Conservation (phyloP, 2,797 vertebrate species). For the Vespertilio murinus region DNA sequence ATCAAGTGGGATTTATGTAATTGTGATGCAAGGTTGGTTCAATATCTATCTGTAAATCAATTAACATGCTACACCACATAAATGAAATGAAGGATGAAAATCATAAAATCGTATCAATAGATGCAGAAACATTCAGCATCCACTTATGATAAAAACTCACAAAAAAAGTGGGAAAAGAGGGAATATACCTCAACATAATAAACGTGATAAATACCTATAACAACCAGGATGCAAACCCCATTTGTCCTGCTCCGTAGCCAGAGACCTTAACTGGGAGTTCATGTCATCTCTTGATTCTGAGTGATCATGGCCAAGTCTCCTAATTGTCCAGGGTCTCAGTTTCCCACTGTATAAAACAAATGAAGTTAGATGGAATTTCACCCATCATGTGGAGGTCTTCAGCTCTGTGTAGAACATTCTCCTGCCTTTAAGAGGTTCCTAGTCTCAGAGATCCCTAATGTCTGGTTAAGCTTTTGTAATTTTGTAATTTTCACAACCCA, state of each 20-base stretch:
- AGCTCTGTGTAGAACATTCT: background rate
- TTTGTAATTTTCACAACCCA: background rate
- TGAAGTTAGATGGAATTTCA: background rate
- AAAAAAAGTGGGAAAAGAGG: background rate
- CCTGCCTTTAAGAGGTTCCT: background rate
- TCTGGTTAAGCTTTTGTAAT: background rate
- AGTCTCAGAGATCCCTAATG: background rate
- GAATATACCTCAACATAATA: background rate
- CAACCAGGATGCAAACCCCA: background rate
- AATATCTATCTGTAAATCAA: background rate
- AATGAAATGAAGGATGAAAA: background rate
- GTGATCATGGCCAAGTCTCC: background rate
- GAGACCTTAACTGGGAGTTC: background rate
- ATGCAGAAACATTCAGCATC: background rate
- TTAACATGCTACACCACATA: background rate
- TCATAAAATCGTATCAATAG: background rate
- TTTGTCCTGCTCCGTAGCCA: background rate
- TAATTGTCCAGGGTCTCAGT: background rate
- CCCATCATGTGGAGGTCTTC: background rate
- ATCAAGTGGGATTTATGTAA: background rate
- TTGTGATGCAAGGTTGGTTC: background rate
- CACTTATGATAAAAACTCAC: background rate
- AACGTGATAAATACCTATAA: background rate
- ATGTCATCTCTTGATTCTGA: background rate
- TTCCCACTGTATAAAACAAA: constrained; percentile 20